phyloP scores from a whole-genome alignment of 2,888 invertebrate species.

The Acanthosepion pharaonis region DNA sequence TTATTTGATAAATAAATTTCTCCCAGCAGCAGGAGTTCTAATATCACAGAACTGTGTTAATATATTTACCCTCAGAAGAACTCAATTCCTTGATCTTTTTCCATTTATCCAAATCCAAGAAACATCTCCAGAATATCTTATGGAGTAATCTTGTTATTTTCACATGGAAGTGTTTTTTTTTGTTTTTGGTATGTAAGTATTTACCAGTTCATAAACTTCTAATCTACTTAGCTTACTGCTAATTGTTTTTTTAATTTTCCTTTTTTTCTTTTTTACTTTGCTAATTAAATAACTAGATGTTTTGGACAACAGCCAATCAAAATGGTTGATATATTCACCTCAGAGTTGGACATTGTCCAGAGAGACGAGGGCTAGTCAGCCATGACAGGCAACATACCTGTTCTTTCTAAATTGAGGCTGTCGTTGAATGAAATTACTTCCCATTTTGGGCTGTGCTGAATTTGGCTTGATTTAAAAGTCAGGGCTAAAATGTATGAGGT shows the following conservation, averaged over 20 bases:
- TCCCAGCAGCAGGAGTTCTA: too few species aligned
- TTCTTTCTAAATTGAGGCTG: neutral
- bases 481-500: too few species aligned
- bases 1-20: too few species aligned
- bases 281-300: constrained; percentile 11
- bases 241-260: too few species aligned
- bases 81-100: neutral
- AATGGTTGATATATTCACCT: neutral
- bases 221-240: neutral
- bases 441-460: too few species aligned
- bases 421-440: neutral
- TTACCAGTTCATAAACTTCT: neutral
- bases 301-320: neutral
- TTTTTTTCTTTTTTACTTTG: neutral
- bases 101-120: neutral
- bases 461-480: too few species aligned
- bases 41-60: neutral
- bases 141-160: neutral
- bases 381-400: neutral
- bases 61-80: neutral
- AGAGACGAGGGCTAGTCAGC: neutral
- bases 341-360: neutral
- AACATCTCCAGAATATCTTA: neutral
- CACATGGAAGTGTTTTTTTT: neutral
- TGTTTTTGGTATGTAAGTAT: neutral